Evolutionary conservation across 2,888 invertebrate species (phyloP), one percentile per base, ranked within the genome.

Genomic region (Drosophila setosimentum): DNA sequence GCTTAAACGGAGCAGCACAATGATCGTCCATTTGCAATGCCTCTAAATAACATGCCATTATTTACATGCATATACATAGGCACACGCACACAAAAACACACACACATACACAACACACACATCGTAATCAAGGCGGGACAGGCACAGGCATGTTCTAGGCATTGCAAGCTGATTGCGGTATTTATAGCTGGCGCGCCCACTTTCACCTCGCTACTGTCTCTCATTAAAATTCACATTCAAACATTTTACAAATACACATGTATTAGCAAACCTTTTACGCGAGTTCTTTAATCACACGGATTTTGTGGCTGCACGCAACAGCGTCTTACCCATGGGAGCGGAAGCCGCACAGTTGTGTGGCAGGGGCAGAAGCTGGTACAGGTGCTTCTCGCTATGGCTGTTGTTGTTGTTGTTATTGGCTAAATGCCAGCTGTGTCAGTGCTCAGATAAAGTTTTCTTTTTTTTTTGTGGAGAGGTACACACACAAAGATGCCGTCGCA

Each of bases 171-270:
- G 90, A 90, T 90, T 87, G 88, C 74, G 70, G 80, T 65, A 66
- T 69, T 84, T 67, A 69, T 59, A 73, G 66, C 37, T 59, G 68
- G 49, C 62, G 32, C 55, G 65, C 68, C 61, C 59, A 48, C 50
- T 30, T 33, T 29, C 67, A 54, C 53, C 57, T 73, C 42, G 2
- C 27, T 32, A 21, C 7, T n/a, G n/a, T 10, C 55, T 71, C 79
- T 87, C 90, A 86, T 87, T 90, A 90, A 88, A 90, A 85, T 81
- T 69, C 77, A 50, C 79, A 90, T 90, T 83, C 71, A 81, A 78
- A 73, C 76, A 77, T 69, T 87, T 78, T 60, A 70, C 75, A 82
- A 89, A 80, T 68, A 67, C 68, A 62, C 37, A 40, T 30, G 35
- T 62, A 75, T 82, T 80, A 78, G 72, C 70, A 76, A 89, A 77